Conservation (phyloP, 1,140 invertebrate genomes). For the Venustaconcha ellipsiformis region DNA sequence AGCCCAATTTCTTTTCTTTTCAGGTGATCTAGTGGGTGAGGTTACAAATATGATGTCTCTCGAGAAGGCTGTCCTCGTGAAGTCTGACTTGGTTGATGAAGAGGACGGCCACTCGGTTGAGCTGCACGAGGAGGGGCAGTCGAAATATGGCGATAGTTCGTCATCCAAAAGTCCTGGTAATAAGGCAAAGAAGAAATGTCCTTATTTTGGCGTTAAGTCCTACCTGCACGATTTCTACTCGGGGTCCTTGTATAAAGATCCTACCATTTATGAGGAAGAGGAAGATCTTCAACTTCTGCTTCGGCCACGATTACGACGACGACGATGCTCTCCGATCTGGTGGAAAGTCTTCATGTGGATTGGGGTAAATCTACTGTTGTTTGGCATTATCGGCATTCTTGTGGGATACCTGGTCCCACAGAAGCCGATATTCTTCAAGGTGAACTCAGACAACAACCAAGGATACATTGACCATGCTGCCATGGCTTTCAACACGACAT, state of each 20-base stretch:
- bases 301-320: slow-evolving; percentile 57
- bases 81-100: slow-evolving; percentile 13
- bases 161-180: slow-evolving; percentile 54
- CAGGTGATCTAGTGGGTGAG: slow-evolving; percentile 3
- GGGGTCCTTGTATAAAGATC: slow-evolving; percentile 36
- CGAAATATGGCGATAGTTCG: slow-evolving; percentile 22
- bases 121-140: slow-evolving; percentile 9
- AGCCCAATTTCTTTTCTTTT: background rate
- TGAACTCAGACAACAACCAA: slow-evolving; percentile 63
- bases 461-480: slow-evolving; percentile 71
- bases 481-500: slow-evolving; percentile 70
- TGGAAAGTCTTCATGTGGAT: slow-evolving; percentile 70
- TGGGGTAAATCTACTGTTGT: slow-evolving; percentile 69
- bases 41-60: background rate
- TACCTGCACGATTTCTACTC: slow-evolving; percentile 72
- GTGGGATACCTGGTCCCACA: slow-evolving; percentile 72
- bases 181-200: too few species aligned
- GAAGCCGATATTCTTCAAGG: slow-evolving; percentile 67
- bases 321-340: slow-evolving; percentile 66
- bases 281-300: slow-evolving; percentile 69
- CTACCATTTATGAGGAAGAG: slow-evolving; percentile 65
- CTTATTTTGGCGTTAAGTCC: slow-evolving; percentile 70
- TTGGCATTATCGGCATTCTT: slow-evolving; percentile 70
- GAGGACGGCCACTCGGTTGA: slow-evolving; percentile 5
- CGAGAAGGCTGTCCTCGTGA: slow-evolving; percentile 21